These are phyloP conservation scores for Aporophyla lueneburgensis DNA, from an alignment of 2,888 invertebrate genomes.

Conservation along the genomic window DNA sequence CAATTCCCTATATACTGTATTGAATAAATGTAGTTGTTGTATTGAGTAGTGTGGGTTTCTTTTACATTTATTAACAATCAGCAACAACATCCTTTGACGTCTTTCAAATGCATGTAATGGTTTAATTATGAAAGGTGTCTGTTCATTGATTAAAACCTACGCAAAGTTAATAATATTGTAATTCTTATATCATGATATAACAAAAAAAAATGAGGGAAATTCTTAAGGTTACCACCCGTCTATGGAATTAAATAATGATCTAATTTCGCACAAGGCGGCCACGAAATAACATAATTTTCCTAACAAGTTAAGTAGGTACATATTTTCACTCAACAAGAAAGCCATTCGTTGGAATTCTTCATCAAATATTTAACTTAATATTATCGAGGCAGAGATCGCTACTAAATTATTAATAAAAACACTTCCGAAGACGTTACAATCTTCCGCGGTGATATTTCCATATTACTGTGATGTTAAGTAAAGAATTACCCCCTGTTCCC, in stretches of 20 bases:
- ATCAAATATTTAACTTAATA: constrained; percentile 48
- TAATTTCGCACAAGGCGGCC: not conserved
- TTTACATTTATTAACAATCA: not conserved
- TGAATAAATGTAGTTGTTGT: too few species aligned
- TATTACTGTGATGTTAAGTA: constrained; percentile 4
- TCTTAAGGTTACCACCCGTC: not conserved
- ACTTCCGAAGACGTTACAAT: constrained; percentile 27
- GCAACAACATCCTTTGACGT: not conserved
- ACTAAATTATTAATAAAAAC: constrained; percentile 48
- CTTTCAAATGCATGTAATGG: not conserved
- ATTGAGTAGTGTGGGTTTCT: too few species aligned
- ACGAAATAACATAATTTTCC: constrained; percentile 1
- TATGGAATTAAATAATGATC: not conserved
- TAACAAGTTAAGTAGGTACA: constrained; percentile 19
- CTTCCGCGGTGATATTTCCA: constrained; percentile 22
- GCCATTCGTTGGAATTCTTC: constrained; percentile 12
- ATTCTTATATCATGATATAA: not conserved
- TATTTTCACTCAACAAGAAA: constrained; percentile 12
- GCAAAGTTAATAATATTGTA: not conserved
- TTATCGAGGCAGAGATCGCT: constrained; percentile 21
- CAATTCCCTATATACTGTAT: too few species aligned
- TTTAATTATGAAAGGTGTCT: not conserved
- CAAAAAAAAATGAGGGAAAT: not conserved
- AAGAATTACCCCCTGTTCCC: not conserved
- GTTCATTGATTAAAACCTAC: not conserved